phyloP scores from a whole-genome alignment of 2,888 invertebrate genomes.

The Drosophila nr. perissopoda region DNA sequence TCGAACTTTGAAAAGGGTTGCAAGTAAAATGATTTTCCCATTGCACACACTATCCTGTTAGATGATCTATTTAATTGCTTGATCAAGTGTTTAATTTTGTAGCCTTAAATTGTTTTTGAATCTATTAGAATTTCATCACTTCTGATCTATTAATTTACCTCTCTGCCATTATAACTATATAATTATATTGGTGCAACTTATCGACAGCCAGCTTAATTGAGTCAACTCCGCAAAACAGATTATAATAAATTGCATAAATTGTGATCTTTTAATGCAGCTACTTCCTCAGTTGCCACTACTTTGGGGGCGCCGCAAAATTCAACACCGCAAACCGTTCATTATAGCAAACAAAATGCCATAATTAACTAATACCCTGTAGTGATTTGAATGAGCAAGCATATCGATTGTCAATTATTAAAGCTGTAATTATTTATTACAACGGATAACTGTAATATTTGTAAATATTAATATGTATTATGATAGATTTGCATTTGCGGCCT shows the following conservation, averaged over 20 bases:
- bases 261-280: slow-evolving; percentile 58
- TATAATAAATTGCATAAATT: slow-evolving; percentile 58
- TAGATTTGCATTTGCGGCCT: neutral
- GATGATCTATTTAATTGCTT: neutral
- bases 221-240: slow-evolving; percentile 33
- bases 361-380: slow-evolving; percentile 59
- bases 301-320: slow-evolving; percentile 64
- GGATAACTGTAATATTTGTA: neutral
- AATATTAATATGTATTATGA: neutral
- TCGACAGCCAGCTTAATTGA: slow-evolving; percentile 36
- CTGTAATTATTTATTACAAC: neutral
- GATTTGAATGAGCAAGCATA: neutral
- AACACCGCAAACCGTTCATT: slow-evolving; percentile 70
- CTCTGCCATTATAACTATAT: neutral
- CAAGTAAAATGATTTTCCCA: neutral
- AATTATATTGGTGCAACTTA: neutral
- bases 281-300: slow-evolving; percentile 57
- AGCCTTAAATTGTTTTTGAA: neutral
- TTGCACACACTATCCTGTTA: neutral
- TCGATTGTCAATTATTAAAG: neutral
- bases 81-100: too few relatives aligned
- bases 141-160: neutral
- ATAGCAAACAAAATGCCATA: slow-evolving; percentile 67
- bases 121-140: neutral
- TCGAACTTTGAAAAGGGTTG: neutral